Percentiles rank a stretch among this genome's conserved stretches.
These are phyloP conservation scores for Cylindroiulus punctatus DNA, from an alignment of 2,888 invertebrate species.

Conservation along the genomic window DNA sequence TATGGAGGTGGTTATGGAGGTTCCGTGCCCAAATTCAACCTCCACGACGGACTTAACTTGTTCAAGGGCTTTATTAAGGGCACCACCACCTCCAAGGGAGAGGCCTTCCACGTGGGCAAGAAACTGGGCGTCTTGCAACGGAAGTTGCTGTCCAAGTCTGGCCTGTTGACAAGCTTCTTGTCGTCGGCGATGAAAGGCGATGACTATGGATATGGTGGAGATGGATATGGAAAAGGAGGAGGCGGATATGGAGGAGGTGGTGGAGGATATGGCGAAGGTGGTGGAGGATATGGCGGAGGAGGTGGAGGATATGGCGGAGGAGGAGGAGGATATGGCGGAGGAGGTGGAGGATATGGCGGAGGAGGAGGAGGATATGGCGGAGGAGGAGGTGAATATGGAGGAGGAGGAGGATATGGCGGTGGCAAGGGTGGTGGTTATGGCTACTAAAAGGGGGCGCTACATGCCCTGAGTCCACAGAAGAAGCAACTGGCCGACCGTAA, in stretches of 20 bases:
- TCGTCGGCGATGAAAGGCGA: neutral
- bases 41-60: constrained; percentile 52
- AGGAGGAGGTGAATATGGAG: constrained; percentile 44
- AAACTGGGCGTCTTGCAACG: constrained; percentile 48
- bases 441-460: neutral
- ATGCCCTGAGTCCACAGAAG: neutral
- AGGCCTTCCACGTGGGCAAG: constrained; percentile 48
- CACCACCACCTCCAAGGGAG: constrained; percentile 24
- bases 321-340: constrained; percentile 30
- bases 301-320: constrained; percentile 29
- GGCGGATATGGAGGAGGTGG: constrained; percentile 19
- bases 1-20: constrained; percentile 42
- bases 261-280: constrained; percentile 42
- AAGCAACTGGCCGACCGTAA: neutral
- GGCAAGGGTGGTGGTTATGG: neutral
- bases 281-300: constrained; percentile 50
- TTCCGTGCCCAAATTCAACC: constrained; percentile 51
- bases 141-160: neutral
- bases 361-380: constrained; percentile 44
- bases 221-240: constrained; percentile 3
- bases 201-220: constrained; percentile 36
- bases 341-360: constrained; percentile 36
- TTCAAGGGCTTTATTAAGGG: constrained; percentile 52
- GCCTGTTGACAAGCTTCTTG: neutral
- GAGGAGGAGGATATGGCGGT: constrained; percentile 42